Evolutionary conservation across 1,140 invertebrate genomes (phyloP).

Genomic region (Antheraea mylitta): DNA sequence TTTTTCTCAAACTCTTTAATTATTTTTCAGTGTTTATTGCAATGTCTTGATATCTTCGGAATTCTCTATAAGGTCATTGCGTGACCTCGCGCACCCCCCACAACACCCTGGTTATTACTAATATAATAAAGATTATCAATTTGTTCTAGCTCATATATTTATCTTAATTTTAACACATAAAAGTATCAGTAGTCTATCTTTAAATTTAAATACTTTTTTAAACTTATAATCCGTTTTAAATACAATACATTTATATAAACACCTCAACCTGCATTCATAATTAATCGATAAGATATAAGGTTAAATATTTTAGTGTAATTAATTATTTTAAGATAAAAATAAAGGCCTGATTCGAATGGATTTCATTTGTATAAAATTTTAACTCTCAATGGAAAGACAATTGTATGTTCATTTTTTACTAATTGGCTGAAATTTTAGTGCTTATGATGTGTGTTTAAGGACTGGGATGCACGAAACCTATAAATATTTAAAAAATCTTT

Average conservation of each 20-base stretch:
- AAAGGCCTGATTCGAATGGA: background rate
- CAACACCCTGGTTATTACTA: too few relatives aligned
- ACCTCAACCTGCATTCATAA: background rate
- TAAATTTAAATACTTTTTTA: background rate
- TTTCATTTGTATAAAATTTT: background rate
- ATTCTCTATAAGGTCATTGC: too few relatives aligned
- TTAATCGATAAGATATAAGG: background rate
- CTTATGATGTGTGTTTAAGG: background rate
- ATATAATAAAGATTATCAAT: too few relatives aligned
- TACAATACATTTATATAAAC: background rate
- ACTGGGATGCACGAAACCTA: background rate
- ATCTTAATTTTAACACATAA: too few relatives aligned
- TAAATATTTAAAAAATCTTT: too few relatives aligned
- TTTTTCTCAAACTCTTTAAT: too few relatives aligned
- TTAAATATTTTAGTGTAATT: too few relatives aligned
- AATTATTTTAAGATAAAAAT: too few relatives aligned
- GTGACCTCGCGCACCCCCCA: too few relatives aligned
- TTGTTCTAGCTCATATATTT: too few relatives aligned
- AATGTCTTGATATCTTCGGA: too few relatives aligned
- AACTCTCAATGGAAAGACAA: slow-evolving; percentile 42
- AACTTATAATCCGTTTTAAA: background rate
- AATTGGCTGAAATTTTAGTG: slow-evolving; percentile 18
- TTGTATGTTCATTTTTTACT: slow-evolving; percentile 18
- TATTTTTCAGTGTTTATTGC: too few relatives aligned
- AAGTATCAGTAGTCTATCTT: background rate